A percentile compares a stretch with the other conserved stretches of the same genome.
Evolutionary conservation across 1,140 invertebrate species (phyloP).

Genomic region (Carposina sasakii): DNA sequence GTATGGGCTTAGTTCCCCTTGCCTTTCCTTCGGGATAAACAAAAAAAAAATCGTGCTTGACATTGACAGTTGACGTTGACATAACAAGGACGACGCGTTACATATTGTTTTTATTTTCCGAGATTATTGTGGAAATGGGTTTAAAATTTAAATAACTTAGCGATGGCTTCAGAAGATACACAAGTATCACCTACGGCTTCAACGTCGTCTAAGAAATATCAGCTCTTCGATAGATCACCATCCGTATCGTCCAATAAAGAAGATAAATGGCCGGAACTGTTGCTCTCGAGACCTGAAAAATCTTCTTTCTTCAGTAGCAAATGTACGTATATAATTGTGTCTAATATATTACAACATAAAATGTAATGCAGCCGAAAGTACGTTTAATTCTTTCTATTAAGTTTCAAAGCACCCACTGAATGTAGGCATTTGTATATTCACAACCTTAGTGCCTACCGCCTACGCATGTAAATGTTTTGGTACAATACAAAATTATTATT

Average conservation of each 20-base stretch:
- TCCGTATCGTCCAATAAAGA: conserved; percentile 52
- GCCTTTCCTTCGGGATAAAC: too few relatives aligned
- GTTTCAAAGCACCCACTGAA: too few relatives aligned
- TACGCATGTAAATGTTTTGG: too few relatives aligned
- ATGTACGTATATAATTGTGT: conserved; percentile 40
- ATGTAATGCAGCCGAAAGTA: too few relatives aligned
- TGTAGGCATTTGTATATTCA: too few relatives aligned
- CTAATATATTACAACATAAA: conserved; percentile 5
- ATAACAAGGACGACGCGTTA: conserved; percentile 28
- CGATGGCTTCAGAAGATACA: conserved; percentile 47
- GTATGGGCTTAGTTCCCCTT: too few relatives aligned
- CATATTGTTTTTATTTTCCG: conserved; percentile 19
- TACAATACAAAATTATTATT: too few relatives aligned
- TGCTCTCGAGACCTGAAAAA: conserved; percentile 54
- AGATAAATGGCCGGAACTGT: conserved; percentile 65
- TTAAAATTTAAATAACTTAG: conserved; percentile 16
- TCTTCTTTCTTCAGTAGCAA: conserved; percentile 55
- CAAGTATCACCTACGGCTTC: conserved; percentile 52
- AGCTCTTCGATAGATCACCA: conserved; percentile 48
- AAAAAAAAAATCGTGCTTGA: background rate
- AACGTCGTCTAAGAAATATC: conserved; percentile 43
- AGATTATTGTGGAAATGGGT: conserved; percentile 22
- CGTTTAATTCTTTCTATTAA: too few relatives aligned
- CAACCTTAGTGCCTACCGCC: too few relatives aligned
- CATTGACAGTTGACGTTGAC: conserved; percentile 11